These are phyloP conservation scores for Apus apus DNA, from an alignment of 2,113 vertebrate genomes.

Conservation along the genomic window DNA sequence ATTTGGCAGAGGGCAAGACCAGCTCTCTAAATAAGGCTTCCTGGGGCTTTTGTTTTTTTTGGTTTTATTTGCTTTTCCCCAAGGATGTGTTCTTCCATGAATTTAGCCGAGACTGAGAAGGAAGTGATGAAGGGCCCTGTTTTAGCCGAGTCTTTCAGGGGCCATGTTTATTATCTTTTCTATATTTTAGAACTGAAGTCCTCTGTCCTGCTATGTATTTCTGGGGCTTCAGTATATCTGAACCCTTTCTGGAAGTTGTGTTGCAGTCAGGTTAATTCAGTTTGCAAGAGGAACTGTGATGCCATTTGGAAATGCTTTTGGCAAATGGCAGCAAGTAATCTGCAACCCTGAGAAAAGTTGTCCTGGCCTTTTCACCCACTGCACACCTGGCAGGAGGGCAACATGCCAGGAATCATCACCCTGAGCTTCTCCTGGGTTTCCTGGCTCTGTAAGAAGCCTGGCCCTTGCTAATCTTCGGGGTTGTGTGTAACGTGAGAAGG, in stretches of 20 bases:
- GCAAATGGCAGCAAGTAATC: neutral
- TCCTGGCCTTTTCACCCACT: neutral
- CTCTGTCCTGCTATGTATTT: neutral
- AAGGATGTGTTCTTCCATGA: fast-evolving
- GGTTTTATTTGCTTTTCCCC: neutral
- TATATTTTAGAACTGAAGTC: neutral
- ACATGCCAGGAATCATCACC: neutral
- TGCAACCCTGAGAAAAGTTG: neutral
- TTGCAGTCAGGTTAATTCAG: neutral
- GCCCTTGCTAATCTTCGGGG: neutral
- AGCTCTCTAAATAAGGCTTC: neutral
- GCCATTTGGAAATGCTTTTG: neutral
- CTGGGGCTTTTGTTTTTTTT: neutral
- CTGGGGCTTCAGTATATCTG: neutral
- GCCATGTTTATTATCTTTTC: neutral
- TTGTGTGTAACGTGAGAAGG: neutral
- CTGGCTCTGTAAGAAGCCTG: neutral
- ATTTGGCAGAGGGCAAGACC: neutral
- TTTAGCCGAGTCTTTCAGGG: neutral
- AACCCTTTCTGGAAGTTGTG: neutral
- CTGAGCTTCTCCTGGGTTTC: neutral
- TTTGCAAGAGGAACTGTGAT: neutral
- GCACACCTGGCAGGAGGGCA: constrained; percentile 23
- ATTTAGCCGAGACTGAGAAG: neutral
- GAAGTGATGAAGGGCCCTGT: neutral